Percentiles rank a stretch among this genome's conserved stretches.
These are phyloP conservation scores for Ahaetulla prasina DNA, from an alignment of 2,113 vertebrate species.

Conservation along the genomic window DNA sequence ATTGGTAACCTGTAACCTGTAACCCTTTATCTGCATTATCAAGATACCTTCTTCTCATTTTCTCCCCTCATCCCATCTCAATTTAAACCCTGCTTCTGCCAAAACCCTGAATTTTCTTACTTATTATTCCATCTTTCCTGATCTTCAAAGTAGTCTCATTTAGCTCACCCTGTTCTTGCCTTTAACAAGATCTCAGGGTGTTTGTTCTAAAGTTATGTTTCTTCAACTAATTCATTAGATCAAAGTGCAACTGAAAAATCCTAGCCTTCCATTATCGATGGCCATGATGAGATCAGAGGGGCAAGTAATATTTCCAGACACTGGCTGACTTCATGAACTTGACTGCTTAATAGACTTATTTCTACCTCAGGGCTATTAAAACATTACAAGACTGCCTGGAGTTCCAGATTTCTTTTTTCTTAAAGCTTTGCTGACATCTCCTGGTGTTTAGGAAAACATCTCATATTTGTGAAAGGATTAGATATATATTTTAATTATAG, in stretches of 20 bases:
- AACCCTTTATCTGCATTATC: background rate
- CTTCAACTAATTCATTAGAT: background rate
- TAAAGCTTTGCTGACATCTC: conserved; percentile 66
- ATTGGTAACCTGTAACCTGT: background rate
- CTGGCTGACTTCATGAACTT: background rate
- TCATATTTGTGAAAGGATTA: background rate
- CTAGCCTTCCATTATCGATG: background rate
- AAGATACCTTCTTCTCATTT: background rate
- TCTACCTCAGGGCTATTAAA: background rate
- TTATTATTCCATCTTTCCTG: background rate
- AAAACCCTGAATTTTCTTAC: background rate
- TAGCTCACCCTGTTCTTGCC: background rate
- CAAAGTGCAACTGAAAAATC: background rate
- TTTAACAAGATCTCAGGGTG: background rate
- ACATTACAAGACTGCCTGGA: background rate
- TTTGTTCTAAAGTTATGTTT: conserved; percentile 30
- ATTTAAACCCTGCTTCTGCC: background rate
- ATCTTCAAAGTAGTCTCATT: conserved; percentile 11
- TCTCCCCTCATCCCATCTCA: background rate
- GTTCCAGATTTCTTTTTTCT: conserved; percentile 31
- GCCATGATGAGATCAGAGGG: background rate
- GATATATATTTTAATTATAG: background rate
- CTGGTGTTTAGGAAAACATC: conserved; percentile 45
- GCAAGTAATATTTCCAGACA: background rate
- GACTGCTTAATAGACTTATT: background rate